These are phyloP conservation scores for Pardalotus punctatus DNA, from an alignment of 2,113 vertebrate genomes.

Conservation along the genomic window DNA sequence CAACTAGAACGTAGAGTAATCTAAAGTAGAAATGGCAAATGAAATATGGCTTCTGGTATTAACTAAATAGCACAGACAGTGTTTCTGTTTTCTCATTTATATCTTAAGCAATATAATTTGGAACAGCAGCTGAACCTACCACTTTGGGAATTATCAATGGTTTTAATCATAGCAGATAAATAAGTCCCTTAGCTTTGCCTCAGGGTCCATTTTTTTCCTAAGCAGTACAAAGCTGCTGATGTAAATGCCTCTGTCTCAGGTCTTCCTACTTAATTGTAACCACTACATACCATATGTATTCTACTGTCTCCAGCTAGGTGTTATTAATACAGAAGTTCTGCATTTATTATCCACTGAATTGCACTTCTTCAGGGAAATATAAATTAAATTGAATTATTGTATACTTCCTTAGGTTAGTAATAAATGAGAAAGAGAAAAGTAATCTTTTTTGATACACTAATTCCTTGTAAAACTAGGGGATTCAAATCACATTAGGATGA, in stretches of 20 bases:
- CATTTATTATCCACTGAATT: constrained; percentile 28
- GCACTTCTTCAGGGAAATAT: constrained; percentile 28
- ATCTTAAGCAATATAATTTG: not conserved
- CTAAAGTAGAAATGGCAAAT: not conserved
- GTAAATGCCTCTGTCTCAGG: constrained; percentile 16
- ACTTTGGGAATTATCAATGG: constrained; percentile 9
- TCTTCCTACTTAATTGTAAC: constrained; percentile 23
- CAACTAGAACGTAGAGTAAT: not conserved
- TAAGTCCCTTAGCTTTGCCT: constrained; percentile 37
- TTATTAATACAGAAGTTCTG: constrained; percentile 11
- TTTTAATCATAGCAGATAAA: constrained; percentile 37
- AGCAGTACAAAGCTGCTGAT: constrained; percentile 5
- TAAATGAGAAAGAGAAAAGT: constrained; percentile 18
- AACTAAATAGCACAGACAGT: not conserved
- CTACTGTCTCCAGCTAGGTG: not conserved
- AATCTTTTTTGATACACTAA: constrained; percentile 25
- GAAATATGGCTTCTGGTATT: not conserved
- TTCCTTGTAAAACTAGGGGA: constrained; percentile 31
- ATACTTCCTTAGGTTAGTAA: constrained; percentile 41
- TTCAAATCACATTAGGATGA: constrained; percentile 11
- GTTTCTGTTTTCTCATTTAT: constrained; percentile 38
- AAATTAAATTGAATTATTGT: constrained; percentile 54
- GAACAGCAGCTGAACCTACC: not conserved
- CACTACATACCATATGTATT: not conserved
- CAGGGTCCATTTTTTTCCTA: constrained; percentile 16